These are phyloP conservation scores for Drosophila auraria DNA, from an alignment of 1,140 invertebrate species.

Conservation along the genomic window DNA sequence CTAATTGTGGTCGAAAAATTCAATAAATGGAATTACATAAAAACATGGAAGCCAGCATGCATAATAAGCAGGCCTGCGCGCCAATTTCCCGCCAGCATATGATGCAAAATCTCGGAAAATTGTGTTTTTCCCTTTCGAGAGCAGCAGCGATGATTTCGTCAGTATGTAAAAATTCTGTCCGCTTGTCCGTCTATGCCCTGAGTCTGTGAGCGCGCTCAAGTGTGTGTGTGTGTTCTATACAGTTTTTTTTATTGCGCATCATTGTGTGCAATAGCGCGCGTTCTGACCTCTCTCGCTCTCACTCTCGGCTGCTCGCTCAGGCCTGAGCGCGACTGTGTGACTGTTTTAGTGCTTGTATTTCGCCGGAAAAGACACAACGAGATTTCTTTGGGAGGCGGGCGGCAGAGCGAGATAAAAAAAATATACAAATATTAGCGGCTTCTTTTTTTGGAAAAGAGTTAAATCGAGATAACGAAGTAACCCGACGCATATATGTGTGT, in stretches of 20 bases:
- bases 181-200: conserved; percentile 32
- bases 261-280: conserved; percentile 71
- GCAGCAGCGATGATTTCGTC: conserved; percentile 56
- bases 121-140: conserved; percentile 53
- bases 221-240: conserved; percentile 49
- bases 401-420: conserved; percentile 36
- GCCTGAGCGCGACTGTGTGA: conserved; percentile 26
- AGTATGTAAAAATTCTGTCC: conserved; percentile 57
- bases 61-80: conserved; percentile 8
- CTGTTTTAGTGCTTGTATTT: conserved; percentile 18
- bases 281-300: conserved; percentile 43
- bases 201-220: background rate
- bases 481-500: conserved; percentile 4
- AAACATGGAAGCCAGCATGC: conserved; percentile 38
- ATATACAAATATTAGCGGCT: conserved; percentile 27
- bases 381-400: conserved; percentile 26
- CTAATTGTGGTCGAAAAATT: conserved; percentile 67
- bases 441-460: conserved; percentile 9
- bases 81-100: conserved; percentile 10
- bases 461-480: conserved; percentile 10
- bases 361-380: conserved; percentile 53
- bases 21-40: conserved; percentile 77
- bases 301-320: conserved; percentile 6
- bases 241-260: conserved; percentile 79
- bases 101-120: conserved; percentile 36